Evolutionary conservation across 2,888 invertebrate species (phyloP).

Genomic region (Scaptomyza parva): DNA sequence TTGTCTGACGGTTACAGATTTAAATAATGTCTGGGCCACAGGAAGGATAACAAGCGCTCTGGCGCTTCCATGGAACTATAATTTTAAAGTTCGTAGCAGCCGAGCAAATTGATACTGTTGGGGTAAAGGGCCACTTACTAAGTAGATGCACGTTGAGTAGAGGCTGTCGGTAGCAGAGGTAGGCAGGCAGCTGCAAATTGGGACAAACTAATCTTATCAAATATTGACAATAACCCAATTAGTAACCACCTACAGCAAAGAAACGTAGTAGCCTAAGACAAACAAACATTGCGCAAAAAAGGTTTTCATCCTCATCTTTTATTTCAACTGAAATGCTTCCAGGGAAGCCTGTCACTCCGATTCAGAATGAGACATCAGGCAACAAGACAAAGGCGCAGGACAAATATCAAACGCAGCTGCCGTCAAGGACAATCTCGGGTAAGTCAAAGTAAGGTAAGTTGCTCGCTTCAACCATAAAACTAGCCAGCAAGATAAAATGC

Average conservation of each 20-base stretch:
- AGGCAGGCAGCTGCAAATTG: constrained; percentile 59
- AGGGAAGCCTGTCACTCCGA: constrained; percentile 65
- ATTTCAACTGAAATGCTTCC: constrained; percentile 65
- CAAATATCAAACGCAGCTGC: constrained; percentile 68
- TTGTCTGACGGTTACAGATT: constrained; percentile 58
- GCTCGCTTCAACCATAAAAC: constrained; percentile 73
- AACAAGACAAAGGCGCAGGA: constrained; percentile 25
- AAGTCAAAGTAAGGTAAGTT: constrained; percentile 56
- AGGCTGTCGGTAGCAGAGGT: constrained; percentile 26
- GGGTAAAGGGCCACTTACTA: constrained; percentile 12
- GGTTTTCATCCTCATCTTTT: constrained; percentile 31
- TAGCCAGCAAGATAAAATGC: constrained; percentile 63
- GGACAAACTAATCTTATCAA: constrained; percentile 71
- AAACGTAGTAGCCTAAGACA: constrained; percentile 32
- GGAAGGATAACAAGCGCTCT: constrained; percentile 64
- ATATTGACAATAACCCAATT: constrained; percentile 80
- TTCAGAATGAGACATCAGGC: constrained; percentile 57
- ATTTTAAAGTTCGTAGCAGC: constrained; percentile 45
- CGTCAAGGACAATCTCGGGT: constrained; percentile 55
- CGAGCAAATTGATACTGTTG: constrained; percentile 42
- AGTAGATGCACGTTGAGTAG: constrained; percentile 8
- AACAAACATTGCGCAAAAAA: constrained; percentile 67
- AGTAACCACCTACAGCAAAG: constrained; percentile 79
- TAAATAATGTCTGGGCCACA: constrained; percentile 62
- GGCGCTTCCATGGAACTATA: constrained; percentile 66